These are phyloP conservation scores for Axinella damicornis DNA, from an alignment of 37 sponge, comb jelly and placozoan genomes.

Conservation along the genomic window DNA sequence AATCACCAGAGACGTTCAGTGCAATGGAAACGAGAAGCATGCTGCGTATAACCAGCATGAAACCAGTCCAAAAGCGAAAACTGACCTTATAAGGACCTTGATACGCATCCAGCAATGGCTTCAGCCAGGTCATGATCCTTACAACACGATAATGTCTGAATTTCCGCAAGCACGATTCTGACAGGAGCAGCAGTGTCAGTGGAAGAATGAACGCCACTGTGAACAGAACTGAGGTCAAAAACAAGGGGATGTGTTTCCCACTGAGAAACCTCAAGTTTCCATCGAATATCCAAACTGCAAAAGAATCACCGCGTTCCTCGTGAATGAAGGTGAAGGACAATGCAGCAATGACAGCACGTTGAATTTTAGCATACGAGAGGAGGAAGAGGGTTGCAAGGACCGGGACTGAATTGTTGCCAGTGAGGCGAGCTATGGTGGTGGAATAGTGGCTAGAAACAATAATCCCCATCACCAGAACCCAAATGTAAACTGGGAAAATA, in stretches of 20 bases:
- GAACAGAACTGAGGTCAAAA: not conserved
- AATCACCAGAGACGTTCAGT: too few relatives aligned
- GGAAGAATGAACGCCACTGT: not conserved
- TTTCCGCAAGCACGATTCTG: not conserved
- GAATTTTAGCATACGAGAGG: slow-evolving; percentile 4
- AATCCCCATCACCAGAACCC: not conserved
- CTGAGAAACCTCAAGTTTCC: not conserved
- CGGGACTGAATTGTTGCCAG: not conserved
- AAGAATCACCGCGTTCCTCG: not conserved
- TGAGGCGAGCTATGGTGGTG: not conserved
- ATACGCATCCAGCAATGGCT: too few relatives aligned
- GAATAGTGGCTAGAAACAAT: not conserved
- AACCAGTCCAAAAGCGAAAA: too few relatives aligned
- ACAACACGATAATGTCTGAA: too few relatives aligned
- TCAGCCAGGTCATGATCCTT: too few relatives aligned
- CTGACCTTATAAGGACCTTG: too few relatives aligned
- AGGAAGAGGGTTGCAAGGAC: slow-evolving; percentile 7
- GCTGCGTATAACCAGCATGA: too few relatives aligned
- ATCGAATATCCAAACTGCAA: not conserved
- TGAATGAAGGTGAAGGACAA: not conserved
- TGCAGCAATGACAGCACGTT: not conserved
- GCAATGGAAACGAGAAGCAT: too few relatives aligned
- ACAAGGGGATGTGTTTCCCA: not conserved
- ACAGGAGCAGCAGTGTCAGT: not conserved
- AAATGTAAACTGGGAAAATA: slow-evolving; percentile 9